phyloP scores from a whole-genome alignment of 2,113 vertebrate species.

The Carettochelys insculpta region DNA sequence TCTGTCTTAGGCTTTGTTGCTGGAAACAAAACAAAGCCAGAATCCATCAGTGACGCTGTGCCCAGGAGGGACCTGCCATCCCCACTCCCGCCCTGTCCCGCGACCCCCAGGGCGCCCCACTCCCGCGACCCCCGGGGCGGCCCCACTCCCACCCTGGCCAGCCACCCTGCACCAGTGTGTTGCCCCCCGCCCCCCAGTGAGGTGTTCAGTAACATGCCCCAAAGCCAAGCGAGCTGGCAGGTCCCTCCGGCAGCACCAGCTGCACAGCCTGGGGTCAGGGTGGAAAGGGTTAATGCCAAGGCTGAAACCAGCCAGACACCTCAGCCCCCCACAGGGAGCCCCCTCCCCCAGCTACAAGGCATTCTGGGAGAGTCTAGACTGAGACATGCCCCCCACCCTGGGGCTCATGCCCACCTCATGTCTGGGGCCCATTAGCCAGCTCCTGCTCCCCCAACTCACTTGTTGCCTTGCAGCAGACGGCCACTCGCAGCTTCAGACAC shows the following conservation, averaged over 20 bases:
- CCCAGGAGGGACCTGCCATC: neutral
- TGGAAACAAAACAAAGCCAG: neutral
- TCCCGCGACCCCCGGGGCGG: too few relatives aligned
- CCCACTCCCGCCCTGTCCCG: rapidly evolving
- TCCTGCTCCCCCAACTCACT: slow-evolving; percentile 59
- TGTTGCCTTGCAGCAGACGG: slow-evolving; percentile 75
- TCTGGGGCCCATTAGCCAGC: neutral
- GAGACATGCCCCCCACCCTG: neutral
- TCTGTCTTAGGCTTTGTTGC: slow-evolving; percentile 18
- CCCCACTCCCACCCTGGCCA: neutral
- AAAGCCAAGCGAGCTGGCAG: neutral
- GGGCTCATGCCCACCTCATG: neutral
- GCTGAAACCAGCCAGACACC: neutral
- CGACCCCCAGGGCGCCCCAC: too few relatives aligned
- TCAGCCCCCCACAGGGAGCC: neutral
- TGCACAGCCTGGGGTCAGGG: too few relatives aligned
- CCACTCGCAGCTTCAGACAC: slow-evolving; percentile 75
- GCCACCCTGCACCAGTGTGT: neutral
- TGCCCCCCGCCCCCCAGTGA: too few relatives aligned
- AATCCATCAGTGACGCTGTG: rapidly evolving
- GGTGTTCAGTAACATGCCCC: too few relatives aligned
- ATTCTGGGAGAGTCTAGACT: neutral
- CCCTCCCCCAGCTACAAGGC: neutral
- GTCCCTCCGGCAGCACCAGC: too few relatives aligned
- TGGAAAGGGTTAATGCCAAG: neutral